Evolutionary conservation across 1,140 invertebrate genomes (phyloP).

Genomic region (Trichoplusia ni): DNA sequence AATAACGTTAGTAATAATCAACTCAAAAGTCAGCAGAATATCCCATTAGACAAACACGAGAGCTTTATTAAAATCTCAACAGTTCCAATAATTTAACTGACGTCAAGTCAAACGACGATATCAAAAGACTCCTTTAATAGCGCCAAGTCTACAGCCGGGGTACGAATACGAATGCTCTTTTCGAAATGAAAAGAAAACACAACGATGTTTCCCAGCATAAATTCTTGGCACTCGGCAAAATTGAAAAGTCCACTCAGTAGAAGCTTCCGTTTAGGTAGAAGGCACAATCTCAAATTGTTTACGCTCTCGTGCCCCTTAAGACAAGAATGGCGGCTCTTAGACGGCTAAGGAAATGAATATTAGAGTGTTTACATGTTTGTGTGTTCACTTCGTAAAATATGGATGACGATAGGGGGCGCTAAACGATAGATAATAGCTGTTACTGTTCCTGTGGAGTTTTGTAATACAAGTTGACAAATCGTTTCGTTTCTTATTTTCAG

Average conservation of each 20-base stretch:
- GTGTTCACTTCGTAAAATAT: conserved; percentile 22
- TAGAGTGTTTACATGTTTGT: conserved; percentile 36
- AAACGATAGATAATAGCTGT: neutral
- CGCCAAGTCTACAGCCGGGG: conserved; percentile 2
- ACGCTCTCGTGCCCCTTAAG: conserved; percentile 57
- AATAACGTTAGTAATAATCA: neutral
- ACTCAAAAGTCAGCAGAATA: neutral
- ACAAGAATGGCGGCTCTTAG: conserved; percentile 44
- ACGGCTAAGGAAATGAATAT: conserved; percentile 43
- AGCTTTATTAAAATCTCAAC: conserved; percentile 4
- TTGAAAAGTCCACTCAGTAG: conserved; percentile 73
- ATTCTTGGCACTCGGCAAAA: conserved; percentile 69
- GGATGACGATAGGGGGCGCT: neutral
- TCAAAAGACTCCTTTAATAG: conserved; percentile 32
- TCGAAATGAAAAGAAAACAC: conserved; percentile 72
- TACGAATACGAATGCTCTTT: conserved; percentile 56
- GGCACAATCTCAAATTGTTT: conserved; percentile 69
- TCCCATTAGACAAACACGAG: neutral
- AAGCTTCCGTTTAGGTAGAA: conserved; percentile 61
- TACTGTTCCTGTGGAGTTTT: neutral
- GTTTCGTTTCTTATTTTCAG: too few relatives aligned
- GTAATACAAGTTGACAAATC: neutral
- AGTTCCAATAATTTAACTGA: conserved; percentile 31
- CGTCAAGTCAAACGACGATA: conserved; percentile 29
- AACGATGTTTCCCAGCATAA: conserved; percentile 56